phyloP scores from a whole-genome alignment of 2,113 vertebrate genomes.

The Xenopus borealis region DNA sequence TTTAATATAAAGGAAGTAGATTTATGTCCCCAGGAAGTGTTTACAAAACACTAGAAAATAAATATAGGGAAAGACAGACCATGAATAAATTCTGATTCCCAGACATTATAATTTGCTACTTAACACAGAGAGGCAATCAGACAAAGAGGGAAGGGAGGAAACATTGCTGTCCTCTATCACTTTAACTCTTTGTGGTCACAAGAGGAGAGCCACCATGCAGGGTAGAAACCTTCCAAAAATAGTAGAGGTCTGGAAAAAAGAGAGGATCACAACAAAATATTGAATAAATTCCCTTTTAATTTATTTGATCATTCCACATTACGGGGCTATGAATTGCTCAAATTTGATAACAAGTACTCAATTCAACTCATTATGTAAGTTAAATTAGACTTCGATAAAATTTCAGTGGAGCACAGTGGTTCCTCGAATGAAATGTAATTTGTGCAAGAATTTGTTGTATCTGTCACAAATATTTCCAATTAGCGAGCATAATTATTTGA shows the following conservation, averaged over 20 bases:
- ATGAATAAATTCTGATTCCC: background rate
- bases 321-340: constrained; percentile 95
- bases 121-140: background rate
- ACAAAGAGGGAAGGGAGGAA: too few species aligned
- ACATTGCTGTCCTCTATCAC: constrained; percentile 46
- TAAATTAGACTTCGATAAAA: constrained; percentile 95
- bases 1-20: background rate
- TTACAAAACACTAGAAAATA: background rate
- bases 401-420: constrained; percentile 89
- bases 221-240: constrained; percentile 72
- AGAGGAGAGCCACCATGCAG: constrained; percentile 64
- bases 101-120: background rate
- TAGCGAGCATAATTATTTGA: constrained; percentile 98
- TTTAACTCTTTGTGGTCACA: constrained; percentile 61
- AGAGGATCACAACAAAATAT: constrained; percentile 89
- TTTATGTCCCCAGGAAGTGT: background rate
- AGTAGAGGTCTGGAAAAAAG: constrained; percentile 68
- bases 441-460: constrained; percentile 99
- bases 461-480: constrained; percentile 99
- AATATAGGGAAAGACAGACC: background rate
- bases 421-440: constrained; percentile 97
- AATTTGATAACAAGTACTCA: constrained; percentile 99
- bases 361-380: constrained; percentile 97
- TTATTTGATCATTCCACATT: constrained; percentile 98
- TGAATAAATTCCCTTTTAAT: constrained; percentile 91